Conservation (phyloP, 1,140 invertebrate genomes). For the Saxidomus purpurata region DNA sequence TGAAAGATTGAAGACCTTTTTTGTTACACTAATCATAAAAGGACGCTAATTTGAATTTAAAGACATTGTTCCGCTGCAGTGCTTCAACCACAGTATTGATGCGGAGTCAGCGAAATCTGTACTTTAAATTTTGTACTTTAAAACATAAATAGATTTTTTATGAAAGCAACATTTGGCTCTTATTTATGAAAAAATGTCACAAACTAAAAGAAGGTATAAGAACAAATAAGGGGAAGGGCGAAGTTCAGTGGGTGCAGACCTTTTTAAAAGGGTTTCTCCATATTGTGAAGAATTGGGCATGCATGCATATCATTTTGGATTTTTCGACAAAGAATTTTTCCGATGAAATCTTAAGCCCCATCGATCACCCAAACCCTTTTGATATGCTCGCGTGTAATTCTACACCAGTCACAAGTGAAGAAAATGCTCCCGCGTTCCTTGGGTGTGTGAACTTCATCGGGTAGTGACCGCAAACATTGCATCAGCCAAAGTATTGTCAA, state of each 20-base stretch:
- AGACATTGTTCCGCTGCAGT: too few relatives aligned
- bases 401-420: not conserved
- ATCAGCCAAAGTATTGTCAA: not conserved
- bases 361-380: not conserved
- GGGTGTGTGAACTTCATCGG: not conserved
- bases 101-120: too few relatives aligned
- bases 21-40: too few relatives aligned
- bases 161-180: too few relatives aligned
- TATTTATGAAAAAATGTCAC: too few relatives aligned
- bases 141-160: too few relatives aligned
- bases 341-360: not conserved
- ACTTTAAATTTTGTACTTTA: too few relatives aligned
- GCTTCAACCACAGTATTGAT: too few relatives aligned
- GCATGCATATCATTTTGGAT: not conserved
- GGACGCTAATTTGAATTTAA: too few relatives aligned
- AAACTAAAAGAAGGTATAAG: too few relatives aligned
- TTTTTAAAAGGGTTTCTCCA: not conserved
- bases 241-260: not conserved
- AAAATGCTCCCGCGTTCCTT: not conserved
- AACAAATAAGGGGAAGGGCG: not conserved
- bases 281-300: not conserved
- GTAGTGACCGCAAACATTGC: not conserved
- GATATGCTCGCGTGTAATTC: not conserved
- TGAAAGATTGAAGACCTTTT: too few relatives aligned
- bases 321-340: not conserved